These are phyloP conservation scores for Clarias laeviceps DNA, from an alignment of 2,797 vertebrate species.

Conservation along the genomic window DNA sequence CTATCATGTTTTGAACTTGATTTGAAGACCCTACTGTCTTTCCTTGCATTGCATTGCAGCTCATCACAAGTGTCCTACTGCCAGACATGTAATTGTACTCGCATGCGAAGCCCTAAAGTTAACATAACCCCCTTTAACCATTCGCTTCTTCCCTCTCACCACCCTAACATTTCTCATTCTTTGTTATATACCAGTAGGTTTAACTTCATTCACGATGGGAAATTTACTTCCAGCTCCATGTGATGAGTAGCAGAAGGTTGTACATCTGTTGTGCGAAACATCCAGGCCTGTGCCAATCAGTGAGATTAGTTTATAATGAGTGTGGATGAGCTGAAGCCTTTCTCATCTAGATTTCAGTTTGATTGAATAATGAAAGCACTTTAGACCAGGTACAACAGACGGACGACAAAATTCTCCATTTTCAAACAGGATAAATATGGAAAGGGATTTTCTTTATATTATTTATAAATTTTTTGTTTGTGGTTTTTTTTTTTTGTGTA, in stretches of 20 bases:
- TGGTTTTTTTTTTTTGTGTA: neutral
- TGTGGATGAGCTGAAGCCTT: neutral
- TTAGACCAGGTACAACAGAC: neutral
- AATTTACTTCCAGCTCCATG: neutral
- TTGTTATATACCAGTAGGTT: constrained; percentile 19
- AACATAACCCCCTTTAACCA: neutral
- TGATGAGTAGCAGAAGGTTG: constrained; percentile 20
- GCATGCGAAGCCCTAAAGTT: neutral
- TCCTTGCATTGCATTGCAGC: neutral
- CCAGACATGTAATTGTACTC: neutral
- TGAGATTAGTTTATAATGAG: neutral
- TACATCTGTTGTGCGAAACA: constrained; percentile 1
- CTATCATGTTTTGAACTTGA: neutral
- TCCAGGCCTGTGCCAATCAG: constrained; percentile 2
- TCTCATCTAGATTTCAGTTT: neutral
- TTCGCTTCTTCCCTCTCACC: neutral
- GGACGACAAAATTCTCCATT: neutral
- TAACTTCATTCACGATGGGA: neutral
- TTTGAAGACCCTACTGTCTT: neutral
- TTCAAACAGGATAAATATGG: neutral
- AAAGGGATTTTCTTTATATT: too few relatives aligned
- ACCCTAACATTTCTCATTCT: constrained; percentile 39
- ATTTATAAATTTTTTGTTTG: too few relatives aligned
- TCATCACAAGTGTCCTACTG: neutral
- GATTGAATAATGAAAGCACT: neutral